These are phyloP conservation scores for Colletes collaris DNA, from an alignment of 2,888 invertebrate genomes.

Conservation along the genomic window DNA sequence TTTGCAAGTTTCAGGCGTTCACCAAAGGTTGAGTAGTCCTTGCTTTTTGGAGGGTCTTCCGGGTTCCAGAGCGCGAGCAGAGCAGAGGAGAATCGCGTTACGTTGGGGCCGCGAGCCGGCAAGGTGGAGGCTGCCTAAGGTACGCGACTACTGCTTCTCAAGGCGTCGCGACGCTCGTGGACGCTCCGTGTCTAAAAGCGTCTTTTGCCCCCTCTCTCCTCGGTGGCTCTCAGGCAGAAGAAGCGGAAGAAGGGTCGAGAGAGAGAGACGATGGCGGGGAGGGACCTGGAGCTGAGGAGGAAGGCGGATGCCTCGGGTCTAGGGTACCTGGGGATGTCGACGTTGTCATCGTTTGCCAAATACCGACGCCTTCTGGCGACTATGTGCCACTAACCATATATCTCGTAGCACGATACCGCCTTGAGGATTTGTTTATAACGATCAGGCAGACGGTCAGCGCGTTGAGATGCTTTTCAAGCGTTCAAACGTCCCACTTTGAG, in stretches of 20 bases:
- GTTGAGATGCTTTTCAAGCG: constrained; percentile 10
- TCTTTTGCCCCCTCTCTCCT: constrained; percentile 76
- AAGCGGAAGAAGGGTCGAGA: not conserved
- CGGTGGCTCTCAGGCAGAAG: constrained; percentile 40
- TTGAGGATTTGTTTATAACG: constrained; percentile 49
- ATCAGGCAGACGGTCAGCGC: constrained; percentile 16
- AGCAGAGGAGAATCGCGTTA: constrained; percentile 60
- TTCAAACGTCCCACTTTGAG: constrained; percentile 24
- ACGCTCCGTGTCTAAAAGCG: constrained; percentile 82
- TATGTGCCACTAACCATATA: constrained; percentile 35
- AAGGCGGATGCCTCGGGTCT: constrained; percentile 57
- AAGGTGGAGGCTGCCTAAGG: constrained; percentile 82
- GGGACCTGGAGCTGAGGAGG: constrained; percentile 48
- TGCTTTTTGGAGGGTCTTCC: constrained; percentile 18
- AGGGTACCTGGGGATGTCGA: constrained; percentile 65
- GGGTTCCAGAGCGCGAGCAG: constrained; percentile 20
- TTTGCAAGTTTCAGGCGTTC: too few relatives aligned
- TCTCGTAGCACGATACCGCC: constrained; percentile 46
- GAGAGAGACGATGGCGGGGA: constrained; percentile 19
- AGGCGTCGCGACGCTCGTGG: constrained; percentile 80
- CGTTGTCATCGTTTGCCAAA: constrained; percentile 66
- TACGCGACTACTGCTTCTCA: constrained; percentile 80
- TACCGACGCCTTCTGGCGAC: constrained; percentile 60
- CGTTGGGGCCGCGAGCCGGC: constrained; percentile 76
- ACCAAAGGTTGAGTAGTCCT: too few relatives aligned